Evolutionary conservation across 2,113 vertebrate species (phyloP), one percentile per base, ranked within the genome.

Genomic region (Ctenodactylus gundi): DNA sequence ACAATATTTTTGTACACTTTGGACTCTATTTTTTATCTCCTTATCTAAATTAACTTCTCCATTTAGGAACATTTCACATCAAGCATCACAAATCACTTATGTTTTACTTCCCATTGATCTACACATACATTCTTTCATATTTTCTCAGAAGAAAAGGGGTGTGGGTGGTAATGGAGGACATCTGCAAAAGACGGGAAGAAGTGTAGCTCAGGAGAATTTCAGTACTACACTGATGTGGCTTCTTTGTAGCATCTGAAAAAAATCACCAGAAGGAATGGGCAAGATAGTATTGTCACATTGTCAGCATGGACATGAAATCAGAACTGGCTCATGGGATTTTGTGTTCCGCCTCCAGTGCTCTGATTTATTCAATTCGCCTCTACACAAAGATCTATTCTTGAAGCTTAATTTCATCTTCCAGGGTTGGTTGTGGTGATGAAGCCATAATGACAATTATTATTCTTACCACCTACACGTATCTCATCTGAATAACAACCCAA

Each of bases 61-160:
- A n/a, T 82, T 86, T 87, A 83, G 46, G 31, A 88, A 41, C 9
- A 76, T 72, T 84, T 92, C 41, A 87, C 31, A 88, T 55, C n/a
- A 92, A 90, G 49, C 4, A 65, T 23, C 51, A 75, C 65, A 76
- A 17, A 41, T 75, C 82, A 87, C 7, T 34, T 76, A 27, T 73
- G 51, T 57, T 90, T 92, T 68, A 53, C 6, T 85, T 84, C 84
- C 70, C 73, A 75, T 67, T 89, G 27, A 80, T 89, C 13, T 70
- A 70, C 64, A 51, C 44, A 88, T 44, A 93, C 23, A 87, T 65
- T 25, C 91, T 80, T 90, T 86, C n/a, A 65, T 83, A 53, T 31
- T 67, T 44, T 49, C 55, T 34, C 75, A 85, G n/a, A 80, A 89
- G 58, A 49, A 51, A 51, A 72, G 70, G 31, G 29, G 41, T 15